phyloP scores from a whole-genome alignment of 2,888 invertebrate genomes.

The Polyommatus icarus region DNA sequence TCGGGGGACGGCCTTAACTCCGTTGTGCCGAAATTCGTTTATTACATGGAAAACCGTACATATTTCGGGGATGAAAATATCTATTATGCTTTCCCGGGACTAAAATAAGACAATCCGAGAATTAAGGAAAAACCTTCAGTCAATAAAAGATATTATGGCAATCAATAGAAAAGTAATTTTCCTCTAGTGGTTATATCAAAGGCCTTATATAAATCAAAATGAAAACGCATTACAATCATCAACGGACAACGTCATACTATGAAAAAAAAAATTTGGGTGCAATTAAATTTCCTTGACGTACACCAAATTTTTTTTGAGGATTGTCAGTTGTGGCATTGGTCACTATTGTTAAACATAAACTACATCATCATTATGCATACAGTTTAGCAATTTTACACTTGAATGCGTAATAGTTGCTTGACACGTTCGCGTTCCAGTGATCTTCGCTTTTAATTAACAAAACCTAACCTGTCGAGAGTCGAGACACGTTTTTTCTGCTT shows the following conservation, averaged over 20 bases:
- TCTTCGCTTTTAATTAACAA: slow-evolving; percentile 21
- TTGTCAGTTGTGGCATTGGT: not conserved
- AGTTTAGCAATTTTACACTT: not conserved
- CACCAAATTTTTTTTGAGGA: not conserved
- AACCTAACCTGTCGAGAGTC: slow-evolving; percentile 18
- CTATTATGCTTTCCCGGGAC: no score
- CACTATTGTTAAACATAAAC: not conserved
- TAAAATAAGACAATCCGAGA: no score
- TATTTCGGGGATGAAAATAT: no score
- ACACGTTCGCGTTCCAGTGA: slow-evolving; percentile 3
- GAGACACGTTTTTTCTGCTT: not conserved
- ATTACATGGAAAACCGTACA: no score
- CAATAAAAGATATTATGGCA: not conserved
- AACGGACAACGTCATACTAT: no score
- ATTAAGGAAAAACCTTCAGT: not conserved
- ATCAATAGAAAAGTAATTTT: not conserved
- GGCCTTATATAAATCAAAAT: not conserved
- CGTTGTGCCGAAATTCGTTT: no score
- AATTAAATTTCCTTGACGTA: not conserved
- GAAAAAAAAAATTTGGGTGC: no score
- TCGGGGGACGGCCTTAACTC: no score
- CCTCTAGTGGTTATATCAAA: slow-evolving; percentile 1
- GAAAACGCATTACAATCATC: no score
- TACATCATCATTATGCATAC: not conserved
- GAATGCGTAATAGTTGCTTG: not conserved